Conservation (phyloP, 2,888 invertebrate genomes). For the Nineta flava region DNA sequence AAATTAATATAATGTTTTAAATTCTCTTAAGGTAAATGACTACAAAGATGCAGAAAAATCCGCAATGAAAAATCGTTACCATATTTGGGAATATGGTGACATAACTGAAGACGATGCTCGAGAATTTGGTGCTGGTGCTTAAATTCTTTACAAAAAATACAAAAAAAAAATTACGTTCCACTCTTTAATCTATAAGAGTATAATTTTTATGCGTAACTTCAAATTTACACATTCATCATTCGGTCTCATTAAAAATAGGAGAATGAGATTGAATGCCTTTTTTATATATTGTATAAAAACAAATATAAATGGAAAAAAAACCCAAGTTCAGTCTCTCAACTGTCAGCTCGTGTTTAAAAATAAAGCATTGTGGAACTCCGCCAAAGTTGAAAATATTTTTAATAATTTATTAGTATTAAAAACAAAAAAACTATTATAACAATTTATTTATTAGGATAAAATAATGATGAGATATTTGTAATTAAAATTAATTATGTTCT, state of each 20-base stretch:
- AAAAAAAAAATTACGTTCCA: not conserved
- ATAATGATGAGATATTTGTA: too few relatives aligned
- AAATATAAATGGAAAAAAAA: too few relatives aligned
- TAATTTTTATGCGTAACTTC: not conserved
- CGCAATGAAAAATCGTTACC: constrained; percentile 72
- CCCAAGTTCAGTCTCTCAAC: too few relatives aligned
- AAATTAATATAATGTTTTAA: too few relatives aligned
- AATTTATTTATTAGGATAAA: too few relatives aligned
- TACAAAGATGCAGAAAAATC: constrained; percentile 74
- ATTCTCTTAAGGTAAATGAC: constrained; percentile 39
- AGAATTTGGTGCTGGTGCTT: constrained; percentile 39
- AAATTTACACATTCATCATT: not conserved
- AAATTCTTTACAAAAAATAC: constrained; percentile 2
- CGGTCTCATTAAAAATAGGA: not conserved
- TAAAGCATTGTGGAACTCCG: too few relatives aligned
- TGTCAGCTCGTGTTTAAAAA: too few relatives aligned
- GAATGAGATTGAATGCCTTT: not conserved
- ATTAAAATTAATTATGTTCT: too few relatives aligned
- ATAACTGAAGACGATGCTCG: constrained; percentile 84
- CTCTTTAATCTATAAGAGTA: not conserved
- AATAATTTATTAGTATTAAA: too few relatives aligned
- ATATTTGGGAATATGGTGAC: constrained; percentile 98
- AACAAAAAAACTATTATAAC: too few relatives aligned
- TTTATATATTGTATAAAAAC: too few relatives aligned
- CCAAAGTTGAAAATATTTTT: too few relatives aligned